These are phyloP conservation scores for Cylindroiulus punctatus DNA, from an alignment of 2,888 invertebrate genomes.

Conservation along the genomic window DNA sequence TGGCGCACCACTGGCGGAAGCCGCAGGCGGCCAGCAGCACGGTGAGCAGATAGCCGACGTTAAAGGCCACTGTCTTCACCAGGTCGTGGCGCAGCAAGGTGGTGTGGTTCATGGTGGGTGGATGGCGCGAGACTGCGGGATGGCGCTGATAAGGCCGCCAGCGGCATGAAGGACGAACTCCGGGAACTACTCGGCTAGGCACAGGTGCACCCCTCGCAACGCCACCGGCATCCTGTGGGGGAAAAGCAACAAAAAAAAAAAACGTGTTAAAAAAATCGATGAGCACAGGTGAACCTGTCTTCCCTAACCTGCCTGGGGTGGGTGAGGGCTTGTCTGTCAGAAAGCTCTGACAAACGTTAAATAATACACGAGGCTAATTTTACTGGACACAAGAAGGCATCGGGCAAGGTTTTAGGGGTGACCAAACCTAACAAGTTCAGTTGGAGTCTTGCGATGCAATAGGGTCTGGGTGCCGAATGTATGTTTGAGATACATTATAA, in stretches of 20 bases:
- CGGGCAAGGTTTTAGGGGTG: no score
- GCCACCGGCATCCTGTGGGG: conserved; percentile 1
- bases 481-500: no score
- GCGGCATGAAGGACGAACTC: background rate
- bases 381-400: no score
- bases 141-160: background rate
- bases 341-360: background rate
- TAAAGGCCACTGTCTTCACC: conserved; percentile 39
- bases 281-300: background rate
- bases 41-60: conserved; percentile 44
- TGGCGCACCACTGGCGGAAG: conserved; percentile 33
- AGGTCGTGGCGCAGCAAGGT: conserved; percentile 7
- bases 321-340: background rate
- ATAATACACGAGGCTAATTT: no score
- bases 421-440: no score
- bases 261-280: conserved; percentile 17
- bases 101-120: conserved; percentile 48
- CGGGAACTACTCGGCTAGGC: conserved; percentile 15
- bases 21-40: conserved; percentile 51
- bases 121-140: background rate
- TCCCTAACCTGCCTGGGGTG: background rate
- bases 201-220: background rate
- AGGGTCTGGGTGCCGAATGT: no score
- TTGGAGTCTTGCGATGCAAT: no score
- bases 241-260: background rate